Base-by-base conservation (phyloP, 2,888 invertebrate genomes). In the Aphodius sticticus region DNA sequence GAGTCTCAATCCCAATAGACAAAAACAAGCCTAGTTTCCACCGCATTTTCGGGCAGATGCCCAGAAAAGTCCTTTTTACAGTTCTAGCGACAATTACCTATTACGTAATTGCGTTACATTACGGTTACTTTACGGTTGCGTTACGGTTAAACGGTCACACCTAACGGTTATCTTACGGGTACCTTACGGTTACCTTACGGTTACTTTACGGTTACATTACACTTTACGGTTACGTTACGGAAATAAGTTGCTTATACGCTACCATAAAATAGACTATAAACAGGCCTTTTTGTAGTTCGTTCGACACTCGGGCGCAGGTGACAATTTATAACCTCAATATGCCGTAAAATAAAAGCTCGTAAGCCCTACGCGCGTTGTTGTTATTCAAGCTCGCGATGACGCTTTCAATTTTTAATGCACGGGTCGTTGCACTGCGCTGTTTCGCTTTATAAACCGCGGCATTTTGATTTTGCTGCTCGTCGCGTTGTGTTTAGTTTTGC, bases 1-100 rank as follows among this genome's bases (percentile, higher is more conserved):
- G 81, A 83, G 83, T 83, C 16, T 53, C 53, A 12, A 53, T 5
- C 53, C 53, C 12, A 7, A 53, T 7, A 1, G 9, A 53, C 12
- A 53, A 53, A 53, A 53, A 38, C n/a, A 38, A 53, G 1, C 53
- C 53, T 53, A 53, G 53, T 9, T 53, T 53, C 53, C 53, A 53
- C 53, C 53, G 53, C 53, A 53, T 3, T 53, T 53, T 5, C 53
- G 53, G 3, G 6, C 53, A 53, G 2, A 53, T 9, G 12, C 53
- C 53, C 53, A 53, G 7, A 2, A 3, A 53, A 12, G 53, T 9
- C 53, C 12, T 53, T 9, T 53, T 53, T 12, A 53, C 53, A 53
- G 53, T 53, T 26, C 26, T 26, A 53, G 0, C 53, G 1, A 53
- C 53, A 53, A 53, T 53, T 53, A 53, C 12, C 1, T 5, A 1